phyloP scores from a whole-genome alignment of 2,888 invertebrate genomes.

The Bruchidius siliquastri region DNA sequence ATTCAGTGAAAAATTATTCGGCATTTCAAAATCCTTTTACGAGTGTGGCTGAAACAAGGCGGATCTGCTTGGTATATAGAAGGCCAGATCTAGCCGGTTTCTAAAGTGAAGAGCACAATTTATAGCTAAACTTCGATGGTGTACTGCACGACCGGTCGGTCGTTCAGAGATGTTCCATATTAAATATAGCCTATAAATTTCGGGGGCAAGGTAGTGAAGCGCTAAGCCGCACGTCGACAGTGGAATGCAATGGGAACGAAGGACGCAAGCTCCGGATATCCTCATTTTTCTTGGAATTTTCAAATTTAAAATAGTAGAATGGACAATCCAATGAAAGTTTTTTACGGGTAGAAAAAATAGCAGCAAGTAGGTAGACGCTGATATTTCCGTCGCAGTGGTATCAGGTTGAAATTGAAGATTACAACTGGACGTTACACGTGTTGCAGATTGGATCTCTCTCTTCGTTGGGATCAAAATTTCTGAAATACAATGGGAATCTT shows the following conservation, averaged over 20 bases:
- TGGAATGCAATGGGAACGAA: neutral
- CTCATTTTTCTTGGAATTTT: neutral
- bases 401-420: no score
- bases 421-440: no score
- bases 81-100: neutral
- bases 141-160: neutral
- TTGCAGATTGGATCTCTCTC: no score
- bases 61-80: neutral
- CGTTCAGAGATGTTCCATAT: neutral
- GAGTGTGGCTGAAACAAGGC: neutral
- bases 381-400: no score
- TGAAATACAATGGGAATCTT: no score
- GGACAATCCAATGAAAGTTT: no score
- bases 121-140: neutral
- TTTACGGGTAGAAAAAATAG: no score
- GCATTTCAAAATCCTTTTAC: neutral
- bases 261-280: neutral
- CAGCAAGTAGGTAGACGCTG: no score
- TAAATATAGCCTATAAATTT: neutral
- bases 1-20: neutral
- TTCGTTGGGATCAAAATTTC: no score
- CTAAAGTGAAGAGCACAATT: neutral
- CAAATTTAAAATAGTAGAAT: neutral
- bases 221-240: neutral
- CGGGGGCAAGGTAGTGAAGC: neutral